Base-by-base conservation (phyloP, 1,140 invertebrate species). In the Delia radicum region DNA sequence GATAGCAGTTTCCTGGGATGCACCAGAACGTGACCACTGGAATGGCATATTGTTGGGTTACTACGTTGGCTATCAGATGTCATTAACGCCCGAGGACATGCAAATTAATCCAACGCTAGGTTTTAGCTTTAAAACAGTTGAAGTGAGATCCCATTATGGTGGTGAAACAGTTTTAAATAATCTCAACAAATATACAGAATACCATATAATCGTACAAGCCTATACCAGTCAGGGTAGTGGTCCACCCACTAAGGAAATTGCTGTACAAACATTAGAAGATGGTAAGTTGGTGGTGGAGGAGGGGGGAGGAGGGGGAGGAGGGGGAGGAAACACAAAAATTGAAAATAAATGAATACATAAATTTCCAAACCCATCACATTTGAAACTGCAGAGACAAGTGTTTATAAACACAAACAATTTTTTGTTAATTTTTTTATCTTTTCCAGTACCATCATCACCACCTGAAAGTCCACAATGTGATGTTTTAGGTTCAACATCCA, bases 1-100 rank as follows among this genome's bases (percentile, higher is more conserved):
- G 82, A 89, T 98, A 31, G 91, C 93, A 77, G 93, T 98, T 12
- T 93, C 91, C 33, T 98, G 96, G 96, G 93, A 95, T 87, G 94
- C 96, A 12, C 96, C 96, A 13, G 91, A 92, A 77, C 89, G 92
- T 78, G 94, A 96, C 83, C 89, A 94, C 71, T 95, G 94, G 92
- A 97, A 98, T 87, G 97, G 96, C 13, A 93, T 94, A 78, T 91
- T 98, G 78, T 89, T 95, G 2, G 96, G 96, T 18, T 98, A 98
- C 85, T 96, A 98, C 82, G 92, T 98, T 8, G 96, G 96, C 67
- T 97, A 96, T 88, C 93, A 94, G 86, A 92, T 91, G 84, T 88
- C 90, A 0, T 73, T 86, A 15, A 81, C 82, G 48, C 83, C 86
- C 75, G 85, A 87, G 73, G 82, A 84, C 63, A 85, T 86, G 77